Percentiles rank a stretch among this genome's conserved stretches.
phyloP scores from a whole-genome alignment of 2,888 invertebrate genomes.

The Cyaniris semiargus region DNA sequence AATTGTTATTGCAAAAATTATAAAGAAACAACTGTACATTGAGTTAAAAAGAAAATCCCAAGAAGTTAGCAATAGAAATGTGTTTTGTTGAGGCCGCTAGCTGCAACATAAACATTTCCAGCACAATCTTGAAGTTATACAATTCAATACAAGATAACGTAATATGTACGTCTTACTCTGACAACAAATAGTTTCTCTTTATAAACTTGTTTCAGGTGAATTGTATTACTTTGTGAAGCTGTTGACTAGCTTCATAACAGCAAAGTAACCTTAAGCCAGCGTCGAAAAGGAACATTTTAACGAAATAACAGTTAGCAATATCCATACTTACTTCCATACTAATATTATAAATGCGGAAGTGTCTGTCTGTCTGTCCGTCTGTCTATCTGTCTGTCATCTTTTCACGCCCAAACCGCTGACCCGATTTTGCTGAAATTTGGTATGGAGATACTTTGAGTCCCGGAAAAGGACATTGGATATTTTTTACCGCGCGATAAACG shows the following conservation, averaged over 20 bases:
- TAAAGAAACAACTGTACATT: neutral
- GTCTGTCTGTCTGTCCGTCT: no score
- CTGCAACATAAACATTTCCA: neutral
- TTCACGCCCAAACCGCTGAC: no score
- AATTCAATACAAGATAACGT: conserved; percentile 25
- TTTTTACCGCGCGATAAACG: no score
- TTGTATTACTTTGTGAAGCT: neutral
- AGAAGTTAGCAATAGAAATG: neutral
- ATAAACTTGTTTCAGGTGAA: conserved; percentile 16
- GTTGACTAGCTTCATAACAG: conserved; percentile 1
- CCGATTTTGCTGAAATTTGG: no score
- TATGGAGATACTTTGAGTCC: no score
- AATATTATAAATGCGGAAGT: no score
- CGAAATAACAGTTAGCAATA: no score
- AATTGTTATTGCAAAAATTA: neutral
- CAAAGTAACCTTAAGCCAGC: neutral
- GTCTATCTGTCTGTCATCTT: no score
- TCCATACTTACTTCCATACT: no score
- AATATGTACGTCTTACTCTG: conserved; percentile 19
- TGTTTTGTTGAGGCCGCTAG: neutral
- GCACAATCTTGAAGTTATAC: conserved; percentile 16
- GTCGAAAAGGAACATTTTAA: neutral
- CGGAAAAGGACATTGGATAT: no score
- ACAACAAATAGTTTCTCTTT: conserved; percentile 26
- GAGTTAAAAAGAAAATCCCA: neutral